A percentile compares a stretch with the other conserved stretches of the same genome.
Evolutionary conservation across 37 sponge, comb jelly and placozoan genomes (phyloP).

Genomic region (Oopsacas minuta): DNA sequence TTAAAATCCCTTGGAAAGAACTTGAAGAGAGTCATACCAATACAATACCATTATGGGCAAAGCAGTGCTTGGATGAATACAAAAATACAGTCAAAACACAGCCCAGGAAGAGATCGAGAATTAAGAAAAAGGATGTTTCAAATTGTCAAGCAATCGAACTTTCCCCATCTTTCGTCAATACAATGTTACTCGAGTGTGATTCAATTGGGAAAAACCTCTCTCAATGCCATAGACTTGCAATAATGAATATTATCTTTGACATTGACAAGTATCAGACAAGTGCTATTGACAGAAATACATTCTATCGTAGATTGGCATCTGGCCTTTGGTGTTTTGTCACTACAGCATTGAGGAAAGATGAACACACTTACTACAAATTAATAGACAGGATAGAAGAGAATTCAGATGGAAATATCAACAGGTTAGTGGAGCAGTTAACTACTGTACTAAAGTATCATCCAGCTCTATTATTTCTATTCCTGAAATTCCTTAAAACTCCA

Average conservation of each 20-base stretch:
- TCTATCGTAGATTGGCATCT: slow-evolving; percentile 6
- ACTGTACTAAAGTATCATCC: background rate
- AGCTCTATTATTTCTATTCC: background rate
- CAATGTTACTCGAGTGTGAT: background rate
- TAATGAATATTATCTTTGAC: slow-evolving; percentile 6
- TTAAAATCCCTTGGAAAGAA: slow-evolving; percentile 3
- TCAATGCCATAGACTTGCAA: background rate
- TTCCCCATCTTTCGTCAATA: background rate
- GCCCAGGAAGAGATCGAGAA: background rate
- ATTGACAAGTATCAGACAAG: slow-evolving; percentile 12
- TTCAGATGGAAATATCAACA: background rate
- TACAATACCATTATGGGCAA: background rate
- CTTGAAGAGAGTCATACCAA: background rate
- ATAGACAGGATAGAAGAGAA: background rate
- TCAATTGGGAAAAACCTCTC: background rate
- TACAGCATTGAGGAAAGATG: background rate
- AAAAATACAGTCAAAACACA: background rate
- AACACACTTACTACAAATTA: background rate
- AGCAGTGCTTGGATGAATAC: background rate
- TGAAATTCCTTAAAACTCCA: slow-evolving; percentile 10
- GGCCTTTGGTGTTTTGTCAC: background rate
- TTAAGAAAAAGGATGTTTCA: background rate
- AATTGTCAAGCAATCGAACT: background rate
- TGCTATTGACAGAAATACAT: slow-evolving; percentile 1
- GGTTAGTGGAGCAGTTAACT: background rate